phyloP scores from a whole-genome alignment of 2,797 vertebrate genomes.

The Ciconia nigra region DNA sequence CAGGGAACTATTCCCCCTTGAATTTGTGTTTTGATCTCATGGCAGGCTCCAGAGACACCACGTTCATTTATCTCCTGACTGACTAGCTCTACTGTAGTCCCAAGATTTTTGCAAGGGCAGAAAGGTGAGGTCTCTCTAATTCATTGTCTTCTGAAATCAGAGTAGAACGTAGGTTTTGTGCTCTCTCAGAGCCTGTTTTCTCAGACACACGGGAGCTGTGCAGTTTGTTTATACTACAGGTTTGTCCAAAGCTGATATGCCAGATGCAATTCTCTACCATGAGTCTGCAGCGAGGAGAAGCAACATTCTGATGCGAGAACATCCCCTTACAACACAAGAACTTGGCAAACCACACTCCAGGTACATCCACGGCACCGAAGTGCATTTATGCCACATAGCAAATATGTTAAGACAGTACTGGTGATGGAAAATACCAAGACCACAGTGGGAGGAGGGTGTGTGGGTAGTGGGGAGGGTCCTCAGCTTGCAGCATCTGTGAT shows the following conservation, averaged over 20 bases:
- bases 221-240: background rate
- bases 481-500: background rate
- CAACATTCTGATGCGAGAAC: background rate
- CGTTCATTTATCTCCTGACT: background rate
- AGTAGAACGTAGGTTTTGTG: background rate
- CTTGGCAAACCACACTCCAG: background rate
- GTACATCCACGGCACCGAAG: background rate
- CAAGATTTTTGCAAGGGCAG: background rate
- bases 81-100: background rate
- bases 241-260: background rate
- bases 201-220: accelerated
- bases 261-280: background rate
- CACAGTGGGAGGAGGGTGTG: background rate
- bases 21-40: background rate
- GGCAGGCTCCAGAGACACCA: background rate
- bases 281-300: background rate
- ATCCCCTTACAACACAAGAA: background rate
- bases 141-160: background rate
- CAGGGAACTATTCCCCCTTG: background rate
- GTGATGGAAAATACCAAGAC: background rate
- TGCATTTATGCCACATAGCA: background rate
- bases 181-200: background rate
- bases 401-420: background rate
- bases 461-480: background rate
- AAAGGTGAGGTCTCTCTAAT: background rate